Conservation (phyloP, 1,140 invertebrate species). For the Delia radicum region DNA sequence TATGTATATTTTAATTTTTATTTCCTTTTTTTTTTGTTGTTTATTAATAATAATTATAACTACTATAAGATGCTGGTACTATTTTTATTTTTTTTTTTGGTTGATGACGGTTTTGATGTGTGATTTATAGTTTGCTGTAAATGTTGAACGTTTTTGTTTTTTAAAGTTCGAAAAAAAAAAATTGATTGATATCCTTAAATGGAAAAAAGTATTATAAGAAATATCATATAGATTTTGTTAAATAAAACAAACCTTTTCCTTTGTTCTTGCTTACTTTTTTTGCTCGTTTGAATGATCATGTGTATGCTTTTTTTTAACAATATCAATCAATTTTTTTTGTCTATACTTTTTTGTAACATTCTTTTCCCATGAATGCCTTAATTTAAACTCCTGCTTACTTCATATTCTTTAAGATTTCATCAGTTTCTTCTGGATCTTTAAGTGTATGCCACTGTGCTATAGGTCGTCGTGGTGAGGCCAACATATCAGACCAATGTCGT, state of each 20-base stretch:
- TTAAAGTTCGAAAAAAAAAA: not conserved
- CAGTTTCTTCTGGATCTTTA: slow-evolving; percentile 92
- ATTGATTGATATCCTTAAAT: slow-evolving; percentile 5
- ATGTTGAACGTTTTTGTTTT: not conserved
- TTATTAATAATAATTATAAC: slow-evolving; percentile 10
- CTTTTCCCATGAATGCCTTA: slow-evolving; percentile 13
- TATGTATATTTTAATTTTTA: not conserved
- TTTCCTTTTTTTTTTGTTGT: slow-evolving; percentile 9
- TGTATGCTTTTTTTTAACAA: not conserved
- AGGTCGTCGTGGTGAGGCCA: slow-evolving; percentile 95
- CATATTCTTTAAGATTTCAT: slow-evolving; percentile 58
- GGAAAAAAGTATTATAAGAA: not conserved
- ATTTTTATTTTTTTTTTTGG: slow-evolving; percentile 11
- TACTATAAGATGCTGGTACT: slow-evolving; percentile 1
- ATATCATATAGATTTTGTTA: not conserved
- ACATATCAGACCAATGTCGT: slow-evolving; percentile 99
- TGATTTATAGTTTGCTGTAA: not conserved
- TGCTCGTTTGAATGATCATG: not conserved
- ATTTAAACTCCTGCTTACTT: slow-evolving; percentile 40
- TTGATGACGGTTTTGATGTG: slow-evolving; percentile 16
- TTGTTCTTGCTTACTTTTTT: not conserved
- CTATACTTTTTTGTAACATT: not conserved
- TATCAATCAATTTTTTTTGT: not conserved
- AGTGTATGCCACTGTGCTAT: slow-evolving; percentile 99
- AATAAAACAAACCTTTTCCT: not conserved